Evolutionary conservation across 2,797 vertebrate genomes (phyloP).

Genomic region (Pitangus sulphuratus): DNA sequence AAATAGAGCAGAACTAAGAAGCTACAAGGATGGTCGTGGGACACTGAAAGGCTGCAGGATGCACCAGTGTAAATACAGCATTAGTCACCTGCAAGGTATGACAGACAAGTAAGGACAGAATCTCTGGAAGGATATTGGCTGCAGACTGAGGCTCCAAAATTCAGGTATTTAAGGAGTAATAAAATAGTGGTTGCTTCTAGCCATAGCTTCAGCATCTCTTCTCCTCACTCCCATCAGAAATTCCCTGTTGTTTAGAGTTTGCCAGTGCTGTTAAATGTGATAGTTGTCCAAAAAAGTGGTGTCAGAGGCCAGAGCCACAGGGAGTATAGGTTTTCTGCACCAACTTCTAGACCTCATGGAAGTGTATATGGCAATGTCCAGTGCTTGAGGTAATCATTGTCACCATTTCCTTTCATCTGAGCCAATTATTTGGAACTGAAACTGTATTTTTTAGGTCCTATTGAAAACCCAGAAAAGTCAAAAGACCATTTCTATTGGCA

Average conservation of each 20-base stretch:
- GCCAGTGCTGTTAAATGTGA: neutral
- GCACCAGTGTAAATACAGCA: neutral
- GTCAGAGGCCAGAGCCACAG: neutral
- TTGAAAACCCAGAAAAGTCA: neutral
- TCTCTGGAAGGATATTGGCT: neutral
- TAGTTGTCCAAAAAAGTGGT: neutral
- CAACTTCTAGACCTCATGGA: neutral
- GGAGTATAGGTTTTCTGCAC: neutral
- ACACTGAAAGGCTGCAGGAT: neutral
- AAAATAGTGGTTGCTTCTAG: neutral
- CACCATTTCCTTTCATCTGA: neutral
- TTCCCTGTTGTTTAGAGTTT: neutral
- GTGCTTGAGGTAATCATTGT: neutral
- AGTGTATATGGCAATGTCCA: neutral
- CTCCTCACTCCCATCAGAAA: neutral
- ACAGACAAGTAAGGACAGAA: neutral
- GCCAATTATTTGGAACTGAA: neutral
- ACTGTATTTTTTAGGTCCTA: neutral
- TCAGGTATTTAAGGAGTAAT: neutral
- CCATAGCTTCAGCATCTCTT: neutral
- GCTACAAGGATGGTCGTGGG: neutral
- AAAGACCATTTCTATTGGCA: neutral
- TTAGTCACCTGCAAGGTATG: neutral
- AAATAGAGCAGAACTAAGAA: conserved; percentile 18
- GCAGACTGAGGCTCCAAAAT: neutral